These are phyloP conservation scores for Xanthorhoe designata DNA, from an alignment of 2,888 invertebrate species.

Conservation along the genomic window DNA sequence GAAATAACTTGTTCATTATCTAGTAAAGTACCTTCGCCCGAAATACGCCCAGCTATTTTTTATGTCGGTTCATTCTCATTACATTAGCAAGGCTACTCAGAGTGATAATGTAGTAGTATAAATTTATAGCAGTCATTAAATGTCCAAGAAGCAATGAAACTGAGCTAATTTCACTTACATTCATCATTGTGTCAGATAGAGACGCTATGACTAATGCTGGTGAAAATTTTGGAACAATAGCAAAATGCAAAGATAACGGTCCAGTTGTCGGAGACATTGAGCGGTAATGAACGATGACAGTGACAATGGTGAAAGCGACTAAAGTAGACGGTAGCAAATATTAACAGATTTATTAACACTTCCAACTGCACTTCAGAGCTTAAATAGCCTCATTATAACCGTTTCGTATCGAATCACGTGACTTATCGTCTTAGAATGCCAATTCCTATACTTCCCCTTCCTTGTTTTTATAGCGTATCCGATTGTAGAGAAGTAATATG, in stretches of 20 bases:
- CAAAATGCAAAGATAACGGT: conserved; percentile 17
- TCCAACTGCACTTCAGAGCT: too few relatives aligned
- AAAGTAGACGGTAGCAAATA: neutral
- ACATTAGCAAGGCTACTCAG: conserved; percentile 16
- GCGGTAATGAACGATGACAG: conserved; percentile 24
- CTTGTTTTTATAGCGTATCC: too few relatives aligned
- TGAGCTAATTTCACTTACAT: conserved; percentile 9
- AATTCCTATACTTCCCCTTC: too few relatives aligned
- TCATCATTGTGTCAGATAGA: conserved; percentile 8
- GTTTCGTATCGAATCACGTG: too few relatives aligned
- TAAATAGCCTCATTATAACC: too few relatives aligned
- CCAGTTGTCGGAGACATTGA: conserved; percentile 13
- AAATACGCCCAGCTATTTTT: conserved; percentile 12
- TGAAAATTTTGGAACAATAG: conserved; percentile 26
- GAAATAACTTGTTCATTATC: neutral
- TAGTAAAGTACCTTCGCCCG: neutral
- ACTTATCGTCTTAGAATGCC: too few relatives aligned
- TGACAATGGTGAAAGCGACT: conserved; percentile 24
- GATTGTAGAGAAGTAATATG: too few relatives aligned
- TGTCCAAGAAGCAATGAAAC: neutral
- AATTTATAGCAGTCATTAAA: conserved; percentile 8
- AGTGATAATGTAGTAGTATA: conserved; percentile 4
- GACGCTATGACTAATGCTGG: conserved; percentile 11
- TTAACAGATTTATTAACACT: neutral
- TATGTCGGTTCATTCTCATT: conserved; percentile 12